Conservation (phyloP, 2,797 vertebrate genomes). For the Rhinella marina region DNA sequence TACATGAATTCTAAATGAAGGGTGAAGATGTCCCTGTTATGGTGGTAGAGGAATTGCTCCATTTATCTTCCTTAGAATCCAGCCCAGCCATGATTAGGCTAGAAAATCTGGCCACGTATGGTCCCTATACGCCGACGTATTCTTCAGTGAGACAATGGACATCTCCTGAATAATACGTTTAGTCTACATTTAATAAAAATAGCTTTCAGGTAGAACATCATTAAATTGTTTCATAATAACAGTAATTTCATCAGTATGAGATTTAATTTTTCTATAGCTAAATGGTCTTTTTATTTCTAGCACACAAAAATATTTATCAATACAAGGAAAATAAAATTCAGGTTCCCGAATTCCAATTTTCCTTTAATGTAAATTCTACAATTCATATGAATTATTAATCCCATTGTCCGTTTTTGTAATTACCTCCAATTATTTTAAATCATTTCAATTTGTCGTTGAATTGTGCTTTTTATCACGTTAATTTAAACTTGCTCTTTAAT, state of each 20-base stretch:
- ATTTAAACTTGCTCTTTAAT: constrained; percentile 60
- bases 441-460: constrained; percentile 60
- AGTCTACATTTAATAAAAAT: neutral
- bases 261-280: neutral
- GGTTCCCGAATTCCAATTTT: constrained; percentile 9
- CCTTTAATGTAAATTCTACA: constrained; percentile 42
- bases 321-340: neutral
- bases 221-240: neutral
- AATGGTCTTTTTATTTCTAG: constrained; percentile 32
- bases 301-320: constrained; percentile 31
- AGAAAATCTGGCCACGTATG: neutral
- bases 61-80: neutral
- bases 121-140: neutral
- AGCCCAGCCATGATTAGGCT: neutral
- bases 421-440: constrained; percentile 61
- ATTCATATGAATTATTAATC: constrained; percentile 59
- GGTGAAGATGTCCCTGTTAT: too few relatives aligned
- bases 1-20: neutral
- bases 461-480: constrained; percentile 60
- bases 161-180: neutral
- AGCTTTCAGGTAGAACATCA: neutral
- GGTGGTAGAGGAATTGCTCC: neutral
- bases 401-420: constrained; percentile 58
- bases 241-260: constrained; percentile 10
- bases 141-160: neutral